Conservation (phyloP, 2,113 vertebrate species). For the Climacteris rufus region DNA sequence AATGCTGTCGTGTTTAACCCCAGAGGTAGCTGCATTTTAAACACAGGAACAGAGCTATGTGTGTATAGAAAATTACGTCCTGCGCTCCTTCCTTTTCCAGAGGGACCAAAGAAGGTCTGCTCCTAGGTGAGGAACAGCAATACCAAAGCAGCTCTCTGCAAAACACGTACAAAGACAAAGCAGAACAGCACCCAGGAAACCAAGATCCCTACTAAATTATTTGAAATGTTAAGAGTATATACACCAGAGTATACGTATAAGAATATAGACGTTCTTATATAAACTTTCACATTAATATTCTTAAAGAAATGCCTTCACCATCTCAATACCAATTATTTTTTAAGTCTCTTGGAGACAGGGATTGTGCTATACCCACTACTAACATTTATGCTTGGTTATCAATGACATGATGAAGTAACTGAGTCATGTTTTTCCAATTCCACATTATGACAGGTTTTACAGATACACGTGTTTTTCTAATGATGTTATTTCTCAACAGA, state of each 20-base stretch:
- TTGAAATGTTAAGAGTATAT: not conserved
- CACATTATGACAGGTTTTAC: not conserved
- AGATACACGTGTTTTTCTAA: not conserved
- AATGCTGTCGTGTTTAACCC: not conserved
- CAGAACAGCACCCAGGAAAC: not conserved
- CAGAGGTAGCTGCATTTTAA: conserved; percentile 1
- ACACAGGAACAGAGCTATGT: not conserved
- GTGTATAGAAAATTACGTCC: not conserved
- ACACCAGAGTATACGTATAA: not conserved
- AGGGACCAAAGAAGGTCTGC: not conserved
- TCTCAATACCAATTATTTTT: not conserved
- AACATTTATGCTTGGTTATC: not conserved
- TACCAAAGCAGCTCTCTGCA: not conserved
- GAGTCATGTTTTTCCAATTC: not conserved
- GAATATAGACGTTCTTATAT: not conserved
- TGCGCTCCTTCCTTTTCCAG: not conserved
- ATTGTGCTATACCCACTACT: not conserved
- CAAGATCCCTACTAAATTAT: not conserved
- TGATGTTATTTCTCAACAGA: not conserved
- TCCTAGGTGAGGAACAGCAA: not conserved
- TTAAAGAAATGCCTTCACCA: not conserved
- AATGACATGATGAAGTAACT: not conserved
- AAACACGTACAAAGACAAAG: fast-evolving
- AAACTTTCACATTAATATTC: not conserved
- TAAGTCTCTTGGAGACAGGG: not conserved